These are phyloP conservation scores for Strix occidentalis DNA, from an alignment of 2,797 vertebrate genomes.

Conservation along the genomic window DNA sequence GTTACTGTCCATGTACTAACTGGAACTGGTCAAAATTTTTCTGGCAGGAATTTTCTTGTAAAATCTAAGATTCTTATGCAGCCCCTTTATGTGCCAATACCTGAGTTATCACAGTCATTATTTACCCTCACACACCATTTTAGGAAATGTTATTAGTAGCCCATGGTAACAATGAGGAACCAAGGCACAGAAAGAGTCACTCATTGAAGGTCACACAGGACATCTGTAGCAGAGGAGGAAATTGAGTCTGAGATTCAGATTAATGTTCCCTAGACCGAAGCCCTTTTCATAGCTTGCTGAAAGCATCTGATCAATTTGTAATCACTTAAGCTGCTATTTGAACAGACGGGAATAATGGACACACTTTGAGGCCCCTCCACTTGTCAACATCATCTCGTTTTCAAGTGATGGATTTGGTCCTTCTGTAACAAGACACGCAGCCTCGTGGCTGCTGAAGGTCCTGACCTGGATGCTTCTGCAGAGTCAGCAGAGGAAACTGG, in stretches of 20 bases:
- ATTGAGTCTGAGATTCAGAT: not conserved
- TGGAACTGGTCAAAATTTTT: not conserved
- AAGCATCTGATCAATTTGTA: slow-evolving; percentile 43
- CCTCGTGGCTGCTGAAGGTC: not conserved
- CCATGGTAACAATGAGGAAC: not conserved
- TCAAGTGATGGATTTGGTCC: not conserved
- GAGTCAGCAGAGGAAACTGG: not conserved
- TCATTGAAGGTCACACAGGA: not conserved
- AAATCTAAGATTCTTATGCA: not conserved
- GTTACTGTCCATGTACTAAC: no score
- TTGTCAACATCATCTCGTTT: not conserved
- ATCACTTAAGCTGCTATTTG: not conserved
- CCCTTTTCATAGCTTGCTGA: not conserved
- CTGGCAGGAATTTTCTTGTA: not conserved
- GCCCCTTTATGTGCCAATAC: not conserved
- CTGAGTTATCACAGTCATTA: not conserved
- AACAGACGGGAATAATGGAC: not conserved
- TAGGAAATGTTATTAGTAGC: not conserved
- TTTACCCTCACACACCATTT: not conserved
- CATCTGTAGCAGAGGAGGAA: not conserved
- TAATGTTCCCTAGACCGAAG: not conserved
- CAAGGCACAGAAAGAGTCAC: not conserved
- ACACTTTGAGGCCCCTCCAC: not conserved
- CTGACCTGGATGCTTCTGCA: not conserved
- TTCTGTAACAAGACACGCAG: not conserved